These are phyloP conservation scores for Meriones unguiculatus DNA, from an alignment of 2,113 vertebrate species.

Conservation along the genomic window DNA sequence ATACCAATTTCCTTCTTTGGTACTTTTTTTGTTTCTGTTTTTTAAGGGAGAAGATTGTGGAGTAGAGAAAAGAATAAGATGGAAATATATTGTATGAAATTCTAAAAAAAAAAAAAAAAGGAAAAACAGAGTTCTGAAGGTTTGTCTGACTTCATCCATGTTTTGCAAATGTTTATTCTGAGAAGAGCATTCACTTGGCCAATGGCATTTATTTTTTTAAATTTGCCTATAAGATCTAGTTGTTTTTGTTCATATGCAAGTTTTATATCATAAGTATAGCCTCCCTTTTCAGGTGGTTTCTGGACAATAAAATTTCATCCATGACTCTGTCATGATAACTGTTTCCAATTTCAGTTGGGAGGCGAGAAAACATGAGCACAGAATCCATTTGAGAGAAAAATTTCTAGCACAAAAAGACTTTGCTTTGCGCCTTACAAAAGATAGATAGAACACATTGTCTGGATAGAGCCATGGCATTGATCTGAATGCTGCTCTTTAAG, in stretches of 20 bases:
- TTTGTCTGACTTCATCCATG: not conserved
- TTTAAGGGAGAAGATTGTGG: not conserved
- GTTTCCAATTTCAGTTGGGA: not conserved
- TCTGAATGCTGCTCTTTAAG: constrained; percentile 59
- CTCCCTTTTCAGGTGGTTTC: not conserved
- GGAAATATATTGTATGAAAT: not conserved
- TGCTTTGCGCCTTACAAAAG: constrained; percentile 67
- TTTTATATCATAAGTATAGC: not conserved
- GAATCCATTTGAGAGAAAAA: constrained; percentile 44
- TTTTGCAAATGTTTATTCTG: not conserved
- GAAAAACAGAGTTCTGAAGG: not conserved
- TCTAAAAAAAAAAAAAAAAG: not conserved
- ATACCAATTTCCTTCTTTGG: no score
- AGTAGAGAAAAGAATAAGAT: not conserved
- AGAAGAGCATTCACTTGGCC: not conserved
- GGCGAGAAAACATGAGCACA: constrained; percentile 41
- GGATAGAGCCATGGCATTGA: constrained; percentile 64
- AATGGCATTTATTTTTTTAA: not conserved
- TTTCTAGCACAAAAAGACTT: not conserved
- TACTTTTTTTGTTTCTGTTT: not conserved
- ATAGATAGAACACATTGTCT: constrained; percentile 6
- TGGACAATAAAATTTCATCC: not conserved
- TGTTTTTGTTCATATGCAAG: not conserved
- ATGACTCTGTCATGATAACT: not conserved
- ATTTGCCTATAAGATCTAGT: not conserved